phyloP scores from a whole-genome alignment of 2,113 vertebrate genomes.

The Rhinogobius similis region DNA sequence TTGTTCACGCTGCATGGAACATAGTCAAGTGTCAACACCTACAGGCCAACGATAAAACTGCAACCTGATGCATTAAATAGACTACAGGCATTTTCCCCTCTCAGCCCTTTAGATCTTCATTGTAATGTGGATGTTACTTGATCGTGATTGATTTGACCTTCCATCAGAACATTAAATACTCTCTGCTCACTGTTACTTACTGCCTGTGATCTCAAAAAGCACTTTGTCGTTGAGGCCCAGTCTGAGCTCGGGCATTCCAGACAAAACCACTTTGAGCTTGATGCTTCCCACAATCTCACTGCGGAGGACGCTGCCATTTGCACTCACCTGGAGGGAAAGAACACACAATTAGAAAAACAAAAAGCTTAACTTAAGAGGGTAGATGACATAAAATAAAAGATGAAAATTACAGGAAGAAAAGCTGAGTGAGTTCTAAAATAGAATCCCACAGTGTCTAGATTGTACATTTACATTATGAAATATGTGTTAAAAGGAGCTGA shows the following conservation, averaged over 20 bases:
- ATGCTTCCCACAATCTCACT: conserved; percentile 90
- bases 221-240: conserved; percentile 91
- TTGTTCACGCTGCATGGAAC: background rate
- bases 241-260: conserved; percentile 91
- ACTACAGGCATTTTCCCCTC: background rate
- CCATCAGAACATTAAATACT: background rate
- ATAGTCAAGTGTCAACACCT: background rate
- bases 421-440: too few species aligned
- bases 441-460: too few species aligned
- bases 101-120: background rate
- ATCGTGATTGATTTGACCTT: background rate
- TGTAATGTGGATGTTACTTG: background rate
- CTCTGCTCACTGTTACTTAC: conserved; percentile 73
- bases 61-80: background rate
- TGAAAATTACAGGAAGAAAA: background rate
- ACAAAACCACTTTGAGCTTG: conserved; percentile 89
- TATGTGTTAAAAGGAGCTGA: too few species aligned
- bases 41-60: conserved; percentile 1
- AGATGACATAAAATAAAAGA: background rate
- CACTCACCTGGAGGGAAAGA: conserved; percentile 79
- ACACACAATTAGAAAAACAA: background rate
- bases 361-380: too few species aligned
- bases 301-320: conserved; percentile 84
- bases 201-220: conserved; percentile 90
- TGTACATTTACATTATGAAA: too few species aligned